A percentile compares a stretch with the other conserved stretches of the same genome.
These are phyloP conservation scores for Leptinotarsa lineolata DNA, from an alignment of 1,140 invertebrate genomes.

Conservation along the genomic window DNA sequence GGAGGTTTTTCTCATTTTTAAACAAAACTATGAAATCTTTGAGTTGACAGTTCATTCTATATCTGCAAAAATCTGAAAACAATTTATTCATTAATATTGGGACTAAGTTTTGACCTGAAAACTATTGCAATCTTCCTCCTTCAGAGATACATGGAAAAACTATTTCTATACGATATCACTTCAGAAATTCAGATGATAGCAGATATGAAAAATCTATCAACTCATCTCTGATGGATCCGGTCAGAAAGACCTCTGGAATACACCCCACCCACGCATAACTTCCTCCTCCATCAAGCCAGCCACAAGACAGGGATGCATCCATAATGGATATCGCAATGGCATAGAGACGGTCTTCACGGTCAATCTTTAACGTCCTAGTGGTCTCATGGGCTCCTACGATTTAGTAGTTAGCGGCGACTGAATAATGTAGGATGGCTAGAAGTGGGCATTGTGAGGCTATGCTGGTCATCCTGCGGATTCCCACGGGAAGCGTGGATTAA, in stretches of 20 bases:
- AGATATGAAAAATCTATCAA: too few species aligned
- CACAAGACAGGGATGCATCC: constrained; percentile 14
- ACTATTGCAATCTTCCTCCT: too few species aligned
- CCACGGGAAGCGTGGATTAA: constrained; percentile 46
- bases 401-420: constrained; percentile 46
- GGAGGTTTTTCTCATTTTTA: too few species aligned
- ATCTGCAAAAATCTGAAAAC: too few species aligned
- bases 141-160: too few species aligned
- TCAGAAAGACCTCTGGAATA: background rate
- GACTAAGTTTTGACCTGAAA: too few species aligned
- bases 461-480: constrained; percentile 44
- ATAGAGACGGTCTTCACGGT: constrained; percentile 15
- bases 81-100: too few species aligned
- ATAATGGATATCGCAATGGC: constrained; percentile 20
- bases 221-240: too few species aligned
- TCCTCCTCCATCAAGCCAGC: background rate
- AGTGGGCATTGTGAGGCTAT: constrained; percentile 44
- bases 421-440: constrained; percentile 46
- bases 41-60: too few species aligned
- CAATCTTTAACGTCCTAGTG: constrained; percentile 22
- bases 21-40: too few species aligned
- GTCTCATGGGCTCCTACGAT: constrained; percentile 33
- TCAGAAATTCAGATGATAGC: too few species aligned
- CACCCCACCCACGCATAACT: background rate
- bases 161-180: too few species aligned